phyloP scores from a whole-genome alignment of 2,113 vertebrate species.

The Stigmatopora nigra region DNA sequence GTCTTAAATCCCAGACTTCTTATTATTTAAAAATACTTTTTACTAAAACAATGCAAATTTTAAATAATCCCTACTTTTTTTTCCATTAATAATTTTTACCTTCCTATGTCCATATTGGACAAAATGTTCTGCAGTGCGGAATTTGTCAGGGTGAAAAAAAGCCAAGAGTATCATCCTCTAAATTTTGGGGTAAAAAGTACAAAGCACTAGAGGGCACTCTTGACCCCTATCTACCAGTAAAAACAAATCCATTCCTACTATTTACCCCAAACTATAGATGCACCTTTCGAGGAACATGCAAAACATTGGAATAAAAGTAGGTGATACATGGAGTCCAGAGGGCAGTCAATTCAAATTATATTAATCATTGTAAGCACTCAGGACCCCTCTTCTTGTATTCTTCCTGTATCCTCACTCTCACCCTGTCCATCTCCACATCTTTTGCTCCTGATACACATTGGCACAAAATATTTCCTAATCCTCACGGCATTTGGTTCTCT shows the following conservation, averaged over 20 bases:
- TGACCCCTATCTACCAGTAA: constrained; percentile 45
- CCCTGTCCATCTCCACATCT: constrained; percentile 6
- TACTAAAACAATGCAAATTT: background rate
- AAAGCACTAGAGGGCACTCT: constrained; percentile 66
- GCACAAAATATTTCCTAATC: constrained; percentile 16
- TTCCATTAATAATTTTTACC: background rate
- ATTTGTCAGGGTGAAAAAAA: background rate
- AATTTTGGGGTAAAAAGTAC: constrained; percentile 35
- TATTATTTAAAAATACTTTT: no score
- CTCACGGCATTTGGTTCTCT: constrained; percentile 11
- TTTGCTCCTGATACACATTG: constrained; percentile 44
- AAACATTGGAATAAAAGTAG: constrained; percentile 61
- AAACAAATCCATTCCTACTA: constrained; percentile 5
- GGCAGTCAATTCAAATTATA: constrained; percentile 66
- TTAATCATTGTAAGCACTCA: constrained; percentile 64
- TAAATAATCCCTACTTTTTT: background rate
- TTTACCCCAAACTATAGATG: constrained; percentile 7
- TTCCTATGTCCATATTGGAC: background rate
- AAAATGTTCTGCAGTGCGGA: background rate
- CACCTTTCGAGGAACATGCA: constrained; percentile 39
- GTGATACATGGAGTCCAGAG: constrained; percentile 57
- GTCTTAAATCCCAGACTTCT: background rate
- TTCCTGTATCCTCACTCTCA: no score
- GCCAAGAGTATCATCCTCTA: background rate
- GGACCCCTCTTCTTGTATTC: constrained; percentile 62